Evolutionary conservation across 2,797 vertebrate species (phyloP), one percentile per base, ranked within the genome.

Genomic region (Lepilemur ruficaudatus): DNA sequence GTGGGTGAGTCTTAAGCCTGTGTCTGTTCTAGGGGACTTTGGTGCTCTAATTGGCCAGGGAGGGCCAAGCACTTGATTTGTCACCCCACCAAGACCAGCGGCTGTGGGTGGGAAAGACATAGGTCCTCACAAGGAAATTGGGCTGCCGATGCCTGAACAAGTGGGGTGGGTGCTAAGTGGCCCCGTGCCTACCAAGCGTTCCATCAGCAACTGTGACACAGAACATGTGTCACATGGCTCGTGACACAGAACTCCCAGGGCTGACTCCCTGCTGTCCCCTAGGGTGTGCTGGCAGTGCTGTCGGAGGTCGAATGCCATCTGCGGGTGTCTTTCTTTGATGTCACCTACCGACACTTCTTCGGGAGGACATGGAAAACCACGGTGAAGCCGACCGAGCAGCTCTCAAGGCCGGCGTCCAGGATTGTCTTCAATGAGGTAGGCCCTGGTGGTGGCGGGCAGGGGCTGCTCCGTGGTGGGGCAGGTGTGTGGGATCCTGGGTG

Each of bases 311-410:
- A 98, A 38, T 99, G 98, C 98, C 99, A 99, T 97, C 98, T 99
- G 72, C 98, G 99, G 0, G 98, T 99, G 83, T 99, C 99, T 38
- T 98, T 99, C 48, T 99, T 99, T 0, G 99, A 99, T 4, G 86
- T 98, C 85, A 98, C 98, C 50, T 99, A 99, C 95, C 99, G 98
- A 94, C 99, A 99, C 80, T 99, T 99, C 98, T 99, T 99, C 0
- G 99, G 99, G 89, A 99, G 97, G 98, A 99, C 99, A 0, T 99
- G 99, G 99, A 99, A 96, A 97, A 99, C 99, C 38, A 0, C 86
- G 0, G 11, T 80, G 7, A 98, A 98, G 96, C 98, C 97, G 7
- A 97, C 98, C 55, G 98, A 97, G 2, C 94, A 89, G 9, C 73
- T 83, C 20, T 83, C 94, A 0, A 96, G 79, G 0, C 98, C 97